These are phyloP conservation scores for Tenrec ecaudatus DNA, from an alignment of 2,113 vertebrate genomes.

Conservation along the genomic window DNA sequence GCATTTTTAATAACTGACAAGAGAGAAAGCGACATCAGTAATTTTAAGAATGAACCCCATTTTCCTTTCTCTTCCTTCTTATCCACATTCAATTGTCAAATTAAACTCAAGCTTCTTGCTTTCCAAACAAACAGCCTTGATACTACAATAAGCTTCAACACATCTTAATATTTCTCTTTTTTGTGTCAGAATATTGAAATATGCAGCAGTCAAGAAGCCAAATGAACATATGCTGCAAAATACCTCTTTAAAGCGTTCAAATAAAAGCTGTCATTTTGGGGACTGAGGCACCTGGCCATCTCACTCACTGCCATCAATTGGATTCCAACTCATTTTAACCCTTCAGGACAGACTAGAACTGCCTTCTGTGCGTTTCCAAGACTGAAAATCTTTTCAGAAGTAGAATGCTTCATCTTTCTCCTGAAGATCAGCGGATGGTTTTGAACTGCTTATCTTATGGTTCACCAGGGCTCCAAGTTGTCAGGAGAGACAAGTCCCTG, in stretches of 20 bases:
- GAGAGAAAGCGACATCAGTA: not conserved
- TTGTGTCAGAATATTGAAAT: slow-evolving; percentile 3
- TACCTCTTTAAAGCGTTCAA: not conserved
- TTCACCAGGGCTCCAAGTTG: no score
- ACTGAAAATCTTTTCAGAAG: no score
- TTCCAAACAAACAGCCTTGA: not conserved
- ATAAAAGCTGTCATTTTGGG: not conserved
- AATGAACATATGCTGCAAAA: not conserved
- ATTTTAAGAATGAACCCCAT: not conserved
- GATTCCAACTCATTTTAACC: no score
- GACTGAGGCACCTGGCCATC: not conserved
- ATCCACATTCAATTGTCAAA: not conserved
- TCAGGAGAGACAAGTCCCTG: no score
- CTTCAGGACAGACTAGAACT: no score
- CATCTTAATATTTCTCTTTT: not conserved
- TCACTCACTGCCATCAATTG: no score
- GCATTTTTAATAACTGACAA: not conserved
- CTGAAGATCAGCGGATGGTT: no score
- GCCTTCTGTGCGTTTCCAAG: no score
- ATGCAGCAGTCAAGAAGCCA: not conserved
- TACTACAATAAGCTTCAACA: not conserved
- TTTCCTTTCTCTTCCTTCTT: slow-evolving; percentile 36
- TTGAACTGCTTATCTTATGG: no score
- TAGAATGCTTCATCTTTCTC: no score
- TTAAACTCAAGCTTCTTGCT: not conserved